Percentiles rank a stretch among this genome's conserved stretches.
Evolutionary conservation across 2,113 vertebrate genomes (phyloP).

Genomic region (Dermatemys mawii): DNA sequence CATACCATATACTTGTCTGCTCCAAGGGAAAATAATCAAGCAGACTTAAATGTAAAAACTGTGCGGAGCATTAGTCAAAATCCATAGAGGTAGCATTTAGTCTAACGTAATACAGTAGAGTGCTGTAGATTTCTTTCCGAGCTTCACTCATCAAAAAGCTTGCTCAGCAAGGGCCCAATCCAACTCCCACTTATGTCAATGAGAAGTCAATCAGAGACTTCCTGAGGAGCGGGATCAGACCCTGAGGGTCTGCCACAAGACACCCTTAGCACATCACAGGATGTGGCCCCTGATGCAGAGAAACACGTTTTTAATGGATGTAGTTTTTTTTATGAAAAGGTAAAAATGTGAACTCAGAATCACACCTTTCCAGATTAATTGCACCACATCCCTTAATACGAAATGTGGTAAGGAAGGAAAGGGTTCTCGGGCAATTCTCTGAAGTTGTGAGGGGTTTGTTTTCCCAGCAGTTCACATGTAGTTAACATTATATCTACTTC

Average conservation of each 20-base stretch:
- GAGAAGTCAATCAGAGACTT: background rate
- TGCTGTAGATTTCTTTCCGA: slow-evolving; percentile 6
- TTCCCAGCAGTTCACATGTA: background rate
- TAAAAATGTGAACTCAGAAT: background rate
- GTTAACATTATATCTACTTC: background rate
- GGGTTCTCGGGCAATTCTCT: background rate
- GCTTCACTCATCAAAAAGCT: background rate
- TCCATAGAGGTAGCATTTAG: slow-evolving; percentile 25
- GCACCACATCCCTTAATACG: background rate
- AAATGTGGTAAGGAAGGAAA: background rate
- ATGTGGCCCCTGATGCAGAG: background rate
- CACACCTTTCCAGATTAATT: background rate
- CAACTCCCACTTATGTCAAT: background rate
- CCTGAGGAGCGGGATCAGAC: background rate
- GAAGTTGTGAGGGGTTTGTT: background rate
- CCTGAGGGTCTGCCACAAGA: background rate
- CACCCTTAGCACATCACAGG: background rate
- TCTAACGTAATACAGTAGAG: background rate
- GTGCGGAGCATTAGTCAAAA: slow-evolving; percentile 30
- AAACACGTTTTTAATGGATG: background rate
- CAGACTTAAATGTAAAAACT: slow-evolving; percentile 43
- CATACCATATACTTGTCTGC: slow-evolving; percentile 60
- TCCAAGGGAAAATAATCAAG: slow-evolving; percentile 51
- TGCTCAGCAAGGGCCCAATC: background rate
- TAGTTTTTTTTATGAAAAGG: background rate